A percentile compares a stretch with the other conserved stretches of the same genome.
phyloP scores from a whole-genome alignment of 2,888 invertebrate genomes.

The Mongoloraphidia duomilia region DNA sequence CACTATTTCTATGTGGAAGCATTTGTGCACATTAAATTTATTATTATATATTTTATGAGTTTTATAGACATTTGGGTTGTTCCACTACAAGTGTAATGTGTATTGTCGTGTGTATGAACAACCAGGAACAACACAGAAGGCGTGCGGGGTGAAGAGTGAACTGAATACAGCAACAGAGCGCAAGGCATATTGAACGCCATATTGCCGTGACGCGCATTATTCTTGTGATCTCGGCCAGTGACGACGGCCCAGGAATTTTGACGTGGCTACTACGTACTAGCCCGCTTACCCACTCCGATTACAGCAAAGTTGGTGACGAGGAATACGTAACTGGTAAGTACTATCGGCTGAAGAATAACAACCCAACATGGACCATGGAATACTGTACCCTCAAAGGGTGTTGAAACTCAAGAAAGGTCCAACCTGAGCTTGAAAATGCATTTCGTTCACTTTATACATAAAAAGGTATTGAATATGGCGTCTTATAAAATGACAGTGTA shows the following conservation, averaged over 20 bases:
- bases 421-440: neutral
- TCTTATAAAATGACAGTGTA: conserved; percentile 27
- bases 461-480: conserved; percentile 35
- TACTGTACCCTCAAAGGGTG: conserved; percentile 12
- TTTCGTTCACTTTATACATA: conserved; percentile 16
- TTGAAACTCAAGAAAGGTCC: conserved; percentile 4
- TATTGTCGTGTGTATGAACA: no score
- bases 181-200: conserved; percentile 37
- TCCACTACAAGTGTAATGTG: neutral
- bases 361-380: conserved; percentile 35
- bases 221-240: conserved; percentile 63
- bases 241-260: conserved; percentile 76
- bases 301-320: conserved; percentile 89
- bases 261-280: conserved; percentile 88
- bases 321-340: conserved; percentile 89
- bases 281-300: conserved; percentile 86
- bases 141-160: conserved; percentile 4
- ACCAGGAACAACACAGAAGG: neutral
- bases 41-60: no score
- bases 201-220: conserved; percentile 64
- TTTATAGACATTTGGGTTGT: no score
- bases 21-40: no score
- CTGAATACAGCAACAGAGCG: conserved; percentile 38
- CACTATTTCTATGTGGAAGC: no score
- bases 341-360: conserved; percentile 49